Conservation (phyloP, 2,888 invertebrate species). For the Agriopis leucophaearia region DNA sequence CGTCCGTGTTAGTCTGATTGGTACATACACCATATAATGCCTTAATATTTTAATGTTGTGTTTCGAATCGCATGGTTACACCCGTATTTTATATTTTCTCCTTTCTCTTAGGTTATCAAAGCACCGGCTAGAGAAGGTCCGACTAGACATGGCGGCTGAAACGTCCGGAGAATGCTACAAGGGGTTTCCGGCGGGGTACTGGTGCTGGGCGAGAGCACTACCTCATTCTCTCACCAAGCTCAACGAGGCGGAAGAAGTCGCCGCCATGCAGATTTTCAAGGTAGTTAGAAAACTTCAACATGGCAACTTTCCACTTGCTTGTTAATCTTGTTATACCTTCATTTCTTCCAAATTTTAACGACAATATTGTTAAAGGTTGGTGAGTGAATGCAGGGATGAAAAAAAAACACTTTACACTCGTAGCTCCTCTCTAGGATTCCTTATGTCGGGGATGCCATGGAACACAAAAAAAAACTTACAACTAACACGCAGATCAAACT, state of each 20-base stretch:
- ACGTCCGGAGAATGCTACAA: constrained; percentile 94
- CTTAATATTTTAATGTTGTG: neutral
- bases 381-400: no score
- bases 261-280: constrained; percentile 95
- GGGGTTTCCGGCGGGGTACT: constrained; percentile 93
- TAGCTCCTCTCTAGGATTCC: no score
- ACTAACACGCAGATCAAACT: no score
- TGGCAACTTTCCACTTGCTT: neutral
- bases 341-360: no score
- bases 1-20: neutral
- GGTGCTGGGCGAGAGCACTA: constrained; percentile 95
- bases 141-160: constrained; percentile 80
- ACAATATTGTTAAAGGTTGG: no score
- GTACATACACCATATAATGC: neutral
- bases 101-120: constrained; percentile 88
- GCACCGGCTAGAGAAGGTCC: constrained; percentile 92
- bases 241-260: constrained; percentile 94
- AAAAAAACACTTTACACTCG: no score
- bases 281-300: constrained; percentile 47
- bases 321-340: neutral
- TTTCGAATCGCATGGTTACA: neutral
- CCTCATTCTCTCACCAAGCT: constrained; percentile 94
- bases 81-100: neutral
- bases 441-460: no score
- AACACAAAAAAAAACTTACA: no score